Conservation (phyloP, 2,113 vertebrate genomes). For the Perccottus glenii region DNA sequence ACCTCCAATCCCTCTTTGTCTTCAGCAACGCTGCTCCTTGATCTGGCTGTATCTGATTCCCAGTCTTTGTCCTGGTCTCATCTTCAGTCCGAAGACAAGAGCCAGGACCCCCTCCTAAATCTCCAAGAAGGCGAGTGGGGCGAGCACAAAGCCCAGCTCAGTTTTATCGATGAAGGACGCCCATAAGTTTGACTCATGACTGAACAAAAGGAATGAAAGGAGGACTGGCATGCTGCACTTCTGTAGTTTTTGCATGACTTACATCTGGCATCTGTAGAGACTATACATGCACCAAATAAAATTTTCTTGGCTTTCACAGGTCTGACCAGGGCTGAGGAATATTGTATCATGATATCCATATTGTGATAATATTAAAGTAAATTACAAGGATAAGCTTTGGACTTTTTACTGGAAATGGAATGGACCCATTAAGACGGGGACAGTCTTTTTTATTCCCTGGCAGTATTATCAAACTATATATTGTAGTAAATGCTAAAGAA, state of each 20-base stretch:
- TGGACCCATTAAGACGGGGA: neutral
- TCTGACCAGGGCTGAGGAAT: neutral
- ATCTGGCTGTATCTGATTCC: conserved; percentile 21
- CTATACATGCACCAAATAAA: neutral
- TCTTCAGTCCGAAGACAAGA: conserved; percentile 34
- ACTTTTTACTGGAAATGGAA: neutral
- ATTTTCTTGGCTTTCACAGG: neutral
- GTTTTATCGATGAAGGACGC: conserved; percentile 79
- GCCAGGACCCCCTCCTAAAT: conserved; percentile 21
- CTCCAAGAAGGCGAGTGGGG: conserved; percentile 47
- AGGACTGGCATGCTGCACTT: conserved; percentile 41
- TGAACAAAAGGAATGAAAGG: neutral
- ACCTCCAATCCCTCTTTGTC: conserved; percentile 45
- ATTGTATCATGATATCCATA: conserved; percentile 2
- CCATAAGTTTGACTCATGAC: conserved; percentile 60
- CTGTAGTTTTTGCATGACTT: conserved; percentile 52
- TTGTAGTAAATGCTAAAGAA: neutral
- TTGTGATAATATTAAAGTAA: conserved; percentile 1
- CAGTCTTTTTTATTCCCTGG: no score
- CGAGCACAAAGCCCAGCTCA: conserved; percentile 67
- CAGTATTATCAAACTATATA: neutral
- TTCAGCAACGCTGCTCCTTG: conserved; percentile 28
- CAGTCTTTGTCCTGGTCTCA: conserved; percentile 19
- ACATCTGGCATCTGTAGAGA: conserved; percentile 5
- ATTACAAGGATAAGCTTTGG: neutral